These are phyloP conservation scores for Oplegnathus fasciatus DNA, from an alignment of 2,113 vertebrate genomes.

Conservation along the genomic window DNA sequence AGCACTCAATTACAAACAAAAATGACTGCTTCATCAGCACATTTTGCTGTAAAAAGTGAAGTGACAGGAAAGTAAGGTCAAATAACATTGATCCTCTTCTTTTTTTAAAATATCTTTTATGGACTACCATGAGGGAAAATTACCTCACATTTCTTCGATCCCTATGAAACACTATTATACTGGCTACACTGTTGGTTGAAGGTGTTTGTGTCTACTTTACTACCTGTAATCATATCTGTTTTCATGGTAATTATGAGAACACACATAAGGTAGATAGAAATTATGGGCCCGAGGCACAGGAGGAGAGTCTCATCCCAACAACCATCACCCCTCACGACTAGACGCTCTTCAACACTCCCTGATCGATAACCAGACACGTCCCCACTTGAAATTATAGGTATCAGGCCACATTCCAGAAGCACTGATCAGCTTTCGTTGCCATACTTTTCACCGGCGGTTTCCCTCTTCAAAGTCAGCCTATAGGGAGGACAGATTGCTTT, in stretches of 20 bases:
- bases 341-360: background rate
- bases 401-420: slow-evolving; percentile 15
- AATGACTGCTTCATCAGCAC: background rate
- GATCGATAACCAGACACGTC: slow-evolving; percentile 38
- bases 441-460: background rate
- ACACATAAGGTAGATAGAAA: slow-evolving; percentile 8
- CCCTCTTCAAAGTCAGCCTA: slow-evolving; percentile 18
- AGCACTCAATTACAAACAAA: background rate
- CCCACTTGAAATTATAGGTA: slow-evolving; percentile 35
- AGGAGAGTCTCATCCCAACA: background rate
- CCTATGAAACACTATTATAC: background rate
- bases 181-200: background rate
- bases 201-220: background rate
- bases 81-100: background rate
- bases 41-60: background rate
- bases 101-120: background rate
- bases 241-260: slow-evolving; percentile 11
- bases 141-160: background rate
- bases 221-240: background rate
- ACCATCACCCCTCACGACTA: slow-evolving; percentile 17
- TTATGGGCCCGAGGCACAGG: background rate
- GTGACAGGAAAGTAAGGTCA: background rate
- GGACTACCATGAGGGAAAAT: background rate
- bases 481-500: slow-evolving; percentile 23
- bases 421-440: slow-evolving; percentile 37